Evolutionary conservation across 2,888 invertebrate genomes (phyloP).

Genomic region (Troides helena): DNA sequence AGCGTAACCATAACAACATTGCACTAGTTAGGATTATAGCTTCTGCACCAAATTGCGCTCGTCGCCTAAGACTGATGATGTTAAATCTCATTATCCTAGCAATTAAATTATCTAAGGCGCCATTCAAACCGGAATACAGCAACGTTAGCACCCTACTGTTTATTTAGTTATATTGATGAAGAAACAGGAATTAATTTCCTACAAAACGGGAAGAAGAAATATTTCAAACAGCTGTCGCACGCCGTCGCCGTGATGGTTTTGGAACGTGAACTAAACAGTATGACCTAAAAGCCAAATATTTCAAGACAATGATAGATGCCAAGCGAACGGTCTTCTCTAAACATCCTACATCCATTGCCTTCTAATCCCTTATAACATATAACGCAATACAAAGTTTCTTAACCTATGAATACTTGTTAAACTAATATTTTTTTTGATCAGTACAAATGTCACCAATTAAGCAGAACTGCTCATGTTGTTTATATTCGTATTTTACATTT

Average conservation of each 20-base stretch:
- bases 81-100: too few species aligned
- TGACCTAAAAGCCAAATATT: conserved; percentile 25
- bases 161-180: conserved; percentile 45
- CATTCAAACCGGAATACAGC: too few species aligned
- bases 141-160: too few species aligned
- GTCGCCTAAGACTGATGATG: too few species aligned
- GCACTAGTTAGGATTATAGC: too few species aligned
- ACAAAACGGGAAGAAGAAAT: conserved; percentile 55
- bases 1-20: too few species aligned
- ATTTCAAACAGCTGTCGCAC: conserved; percentile 63
- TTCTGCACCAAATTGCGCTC: too few species aligned
- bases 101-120: too few species aligned
- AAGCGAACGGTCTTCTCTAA: background rate
- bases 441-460: too few species aligned
- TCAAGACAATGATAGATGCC: conserved; percentile 21
- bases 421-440: background rate
- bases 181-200: conserved; percentile 50
- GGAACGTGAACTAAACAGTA: conserved; percentile 34
- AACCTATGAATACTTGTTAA: background rate
- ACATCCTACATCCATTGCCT: background rate
- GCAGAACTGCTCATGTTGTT: too few species aligned
- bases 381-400: background rate
- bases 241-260: conserved; percentile 38
- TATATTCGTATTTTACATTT: too few species aligned
- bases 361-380: conserved; percentile 3